These are phyloP conservation scores for Centropus bengalensis DNA, from an alignment of 2,113 vertebrate genomes.

Conservation along the genomic window DNA sequence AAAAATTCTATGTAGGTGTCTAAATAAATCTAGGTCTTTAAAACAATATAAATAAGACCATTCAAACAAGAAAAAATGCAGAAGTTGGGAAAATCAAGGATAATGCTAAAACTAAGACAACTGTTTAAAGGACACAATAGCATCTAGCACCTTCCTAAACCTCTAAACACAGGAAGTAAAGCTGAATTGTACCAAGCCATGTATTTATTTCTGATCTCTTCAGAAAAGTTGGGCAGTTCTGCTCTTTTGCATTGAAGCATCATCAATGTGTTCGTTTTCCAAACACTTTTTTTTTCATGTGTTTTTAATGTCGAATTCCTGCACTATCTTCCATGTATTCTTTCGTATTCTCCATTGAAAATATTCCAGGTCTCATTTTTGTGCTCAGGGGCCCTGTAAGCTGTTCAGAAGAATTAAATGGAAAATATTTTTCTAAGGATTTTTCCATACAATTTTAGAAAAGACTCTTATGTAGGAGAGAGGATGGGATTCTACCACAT, in stretches of 20 bases:
- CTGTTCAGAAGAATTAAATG: neutral
- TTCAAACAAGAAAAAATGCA: neutral
- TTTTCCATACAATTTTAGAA: neutral
- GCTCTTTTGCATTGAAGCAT: neutral
- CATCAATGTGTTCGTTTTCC: neutral
- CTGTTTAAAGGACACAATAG: neutral
- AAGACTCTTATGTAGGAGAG: neutral
- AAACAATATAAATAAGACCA: neutral
- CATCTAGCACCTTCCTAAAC: neutral
- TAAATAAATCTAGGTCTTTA: neutral
- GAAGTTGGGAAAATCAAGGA: neutral
- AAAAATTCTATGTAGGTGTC: neutral
- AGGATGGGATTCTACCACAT: neutral
- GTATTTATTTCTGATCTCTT: neutral
- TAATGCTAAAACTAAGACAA: neutral
- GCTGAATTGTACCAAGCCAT: neutral
- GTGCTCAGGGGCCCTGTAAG: rapidly evolving
- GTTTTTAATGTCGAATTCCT: neutral
- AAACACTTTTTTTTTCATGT: neutral
- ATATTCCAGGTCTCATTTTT: neutral
- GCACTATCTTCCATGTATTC: neutral
- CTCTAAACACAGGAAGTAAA: neutral
- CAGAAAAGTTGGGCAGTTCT: neutral
- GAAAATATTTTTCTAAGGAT: neutral
- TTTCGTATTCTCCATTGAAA: neutral